Evolutionary conservation across 2,888 invertebrate genomes (phyloP).

Genomic region (Plagodis pulveraria): DNA sequence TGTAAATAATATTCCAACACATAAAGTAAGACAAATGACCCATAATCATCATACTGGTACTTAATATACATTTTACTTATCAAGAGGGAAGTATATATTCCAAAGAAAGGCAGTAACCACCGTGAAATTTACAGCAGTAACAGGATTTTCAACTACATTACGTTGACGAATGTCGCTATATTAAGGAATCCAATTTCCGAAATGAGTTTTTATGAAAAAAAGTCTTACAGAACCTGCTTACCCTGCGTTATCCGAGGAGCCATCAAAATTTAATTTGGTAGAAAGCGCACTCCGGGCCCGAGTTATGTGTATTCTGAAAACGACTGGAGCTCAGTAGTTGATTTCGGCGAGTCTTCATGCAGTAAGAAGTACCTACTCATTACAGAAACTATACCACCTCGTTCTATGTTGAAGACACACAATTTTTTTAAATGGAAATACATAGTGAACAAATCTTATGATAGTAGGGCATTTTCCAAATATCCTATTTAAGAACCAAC

Average conservation of each 20-base stretch:
- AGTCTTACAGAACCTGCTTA: slow-evolving; percentile 50
- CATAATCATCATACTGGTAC: too few relatives aligned
- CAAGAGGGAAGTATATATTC: neutral
- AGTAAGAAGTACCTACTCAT: neutral
- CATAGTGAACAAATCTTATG: too few relatives aligned
- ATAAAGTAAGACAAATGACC: too few relatives aligned
- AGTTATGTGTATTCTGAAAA: slow-evolving; percentile 70
- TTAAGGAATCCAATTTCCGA: slow-evolving; percentile 52
- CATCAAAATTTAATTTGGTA: slow-evolving; percentile 80
- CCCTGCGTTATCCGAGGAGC: slow-evolving; percentile 62
- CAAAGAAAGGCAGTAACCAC: slow-evolving; percentile 3
- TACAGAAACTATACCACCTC: too few relatives aligned
- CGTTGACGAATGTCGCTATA: slow-evolving; percentile 30
- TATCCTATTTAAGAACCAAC: too few relatives aligned
- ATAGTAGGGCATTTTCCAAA: too few relatives aligned
- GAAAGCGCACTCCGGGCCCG: slow-evolving; percentile 67
- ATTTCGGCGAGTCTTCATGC: slow-evolving; percentile 10
- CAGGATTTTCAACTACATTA: slow-evolving; percentile 23
- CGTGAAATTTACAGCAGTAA: slow-evolving; percentile 11
- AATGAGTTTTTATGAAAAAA: slow-evolving; percentile 53
- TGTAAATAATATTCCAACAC: too few relatives aligned
- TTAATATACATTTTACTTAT: neutral
- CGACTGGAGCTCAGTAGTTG: slow-evolving; percentile 43
- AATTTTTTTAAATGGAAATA: too few relatives aligned
- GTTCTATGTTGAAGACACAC: too few relatives aligned